A percentile compares a stretch with the other conserved stretches of the same genome.
Evolutionary conservation across 2,888 invertebrate genomes (phyloP).

Genomic region (Drosophila koepferae): DNA sequence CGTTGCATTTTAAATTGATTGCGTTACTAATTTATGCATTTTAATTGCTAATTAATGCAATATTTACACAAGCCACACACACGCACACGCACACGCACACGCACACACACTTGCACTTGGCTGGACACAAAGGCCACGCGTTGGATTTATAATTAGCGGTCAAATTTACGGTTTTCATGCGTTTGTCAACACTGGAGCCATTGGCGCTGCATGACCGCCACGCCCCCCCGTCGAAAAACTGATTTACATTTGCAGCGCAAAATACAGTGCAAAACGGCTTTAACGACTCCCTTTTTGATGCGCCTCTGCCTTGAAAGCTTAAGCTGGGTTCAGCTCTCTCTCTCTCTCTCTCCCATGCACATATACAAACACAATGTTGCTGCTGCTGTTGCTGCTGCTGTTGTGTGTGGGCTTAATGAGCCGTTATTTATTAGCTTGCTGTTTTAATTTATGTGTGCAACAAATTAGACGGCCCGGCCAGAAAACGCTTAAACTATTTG

Average conservation of each 20-base stretch:
- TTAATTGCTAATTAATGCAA: conserved; percentile 78
- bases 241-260: conserved; percentile 59
- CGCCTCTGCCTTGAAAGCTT: conserved; percentile 15
- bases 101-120: conserved; percentile 9
- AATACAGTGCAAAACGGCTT: not conserved
- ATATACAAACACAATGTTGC: conserved; percentile 3
- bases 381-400: conserved; percentile 6
- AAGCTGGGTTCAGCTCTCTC: conserved; percentile 2
- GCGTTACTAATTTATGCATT: conserved; percentile 69
- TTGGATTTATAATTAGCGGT: conserved; percentile 73
- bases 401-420: conserved; percentile 68
- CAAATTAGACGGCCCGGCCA: conserved; percentile 69
- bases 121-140: conserved; percentile 15
- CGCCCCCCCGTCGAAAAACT: conserved; percentile 17
- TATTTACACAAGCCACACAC: conserved; percentile 41
- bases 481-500: conserved; percentile 65
- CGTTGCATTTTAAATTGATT: conserved; percentile 69
- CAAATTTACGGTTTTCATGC: conserved; percentile 56
- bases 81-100: conserved; percentile 15
- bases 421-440: conserved; percentile 75
- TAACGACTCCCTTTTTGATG: not conserved
- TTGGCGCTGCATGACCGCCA: not conserved
- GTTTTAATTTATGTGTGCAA: conserved; percentile 75
- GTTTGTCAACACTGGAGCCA: conserved; percentile 58
- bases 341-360: not conserved